Percentiles rank a stretch among this genome's conserved stretches.
Evolutionary conservation across 2,113 vertebrate species (phyloP).

Genomic region (Stigmatopora nigra): DNA sequence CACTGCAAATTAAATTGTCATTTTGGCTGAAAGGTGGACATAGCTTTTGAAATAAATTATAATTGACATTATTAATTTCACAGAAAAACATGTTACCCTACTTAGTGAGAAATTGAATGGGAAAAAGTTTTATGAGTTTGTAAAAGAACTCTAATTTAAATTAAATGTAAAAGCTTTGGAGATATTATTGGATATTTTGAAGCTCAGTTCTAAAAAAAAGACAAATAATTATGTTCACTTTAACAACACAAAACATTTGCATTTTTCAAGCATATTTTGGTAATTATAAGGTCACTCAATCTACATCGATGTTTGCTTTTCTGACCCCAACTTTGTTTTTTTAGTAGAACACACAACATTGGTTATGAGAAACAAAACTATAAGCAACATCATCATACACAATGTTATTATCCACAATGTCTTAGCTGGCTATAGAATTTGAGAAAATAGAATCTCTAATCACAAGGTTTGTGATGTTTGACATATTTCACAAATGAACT

Average conservation of each 20-base stretch:
- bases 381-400: slow-evolving; percentile 42
- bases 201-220: slow-evolving; percentile 58
- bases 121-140: not conserved
- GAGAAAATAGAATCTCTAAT: slow-evolving; percentile 36
- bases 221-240: slow-evolving; percentile 40
- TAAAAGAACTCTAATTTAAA: slow-evolving; percentile 39
- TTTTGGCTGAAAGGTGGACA: slow-evolving; percentile 1
- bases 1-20: slow-evolving; percentile 1
- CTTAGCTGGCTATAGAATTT: slow-evolving; percentile 25
- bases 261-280: slow-evolving; percentile 66
- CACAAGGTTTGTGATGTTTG: slow-evolving; percentile 21
- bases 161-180: slow-evolving; percentile 59
- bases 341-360: slow-evolving; percentile 49
- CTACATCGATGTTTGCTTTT: slow-evolving; percentile 54
- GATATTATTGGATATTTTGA: slow-evolving; percentile 56
- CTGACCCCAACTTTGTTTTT: slow-evolving; percentile 29
- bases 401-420: slow-evolving; percentile 35
- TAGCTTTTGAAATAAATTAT: not conserved
- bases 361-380: slow-evolving; percentile 46
- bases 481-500: slow-evolving; percentile 24
- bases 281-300: slow-evolving; percentile 67
- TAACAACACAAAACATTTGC: slow-evolving; percentile 45
- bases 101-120: slow-evolving; percentile 14
- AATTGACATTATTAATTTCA: slow-evolving; percentile 2
- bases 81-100: slow-evolving; percentile 3